Percentiles rank a stretch among this genome's conserved stretches.
Evolutionary conservation across 2,888 invertebrate species (phyloP).

Genomic region (Zonitis immaculata): DNA sequence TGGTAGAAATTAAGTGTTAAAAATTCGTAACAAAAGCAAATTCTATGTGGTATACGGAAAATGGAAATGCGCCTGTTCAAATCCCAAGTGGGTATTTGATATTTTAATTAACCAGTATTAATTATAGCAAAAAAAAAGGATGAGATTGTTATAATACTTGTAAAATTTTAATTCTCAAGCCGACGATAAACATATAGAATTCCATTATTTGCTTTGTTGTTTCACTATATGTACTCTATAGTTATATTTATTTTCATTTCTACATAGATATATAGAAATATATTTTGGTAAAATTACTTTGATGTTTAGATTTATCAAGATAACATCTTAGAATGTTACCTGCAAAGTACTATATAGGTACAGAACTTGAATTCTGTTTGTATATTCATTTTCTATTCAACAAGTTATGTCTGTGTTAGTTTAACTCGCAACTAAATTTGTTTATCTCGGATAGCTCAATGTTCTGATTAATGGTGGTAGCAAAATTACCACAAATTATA

Average conservation of each 20-base stretch:
- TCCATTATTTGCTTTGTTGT: too few species aligned
- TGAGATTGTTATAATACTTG: conserved; percentile 38
- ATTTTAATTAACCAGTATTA: conserved; percentile 47
- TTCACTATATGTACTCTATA: too few species aligned
- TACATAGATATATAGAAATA: too few species aligned
- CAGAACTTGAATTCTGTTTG: too few species aligned
- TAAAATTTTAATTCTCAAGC: too few species aligned
- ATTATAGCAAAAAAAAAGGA: conserved; percentile 38
- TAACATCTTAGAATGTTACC: too few species aligned
- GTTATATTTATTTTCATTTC: too few species aligned
- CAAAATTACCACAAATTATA: background rate
- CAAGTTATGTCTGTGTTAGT: conserved; percentile 11
- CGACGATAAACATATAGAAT: too few species aligned
- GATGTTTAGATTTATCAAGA: background rate
- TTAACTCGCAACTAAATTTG: conserved; percentile 10
- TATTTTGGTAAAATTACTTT: conserved; percentile 1
- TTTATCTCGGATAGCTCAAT: background rate
- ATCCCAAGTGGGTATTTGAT: conserved; percentile 45
- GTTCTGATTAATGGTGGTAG: background rate
- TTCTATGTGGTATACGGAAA: conserved; percentile 41
- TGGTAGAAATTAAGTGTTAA: conserved; percentile 43
- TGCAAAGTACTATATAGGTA: too few species aligned
- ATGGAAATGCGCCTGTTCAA: conserved; percentile 38
- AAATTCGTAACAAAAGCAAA: conserved; percentile 44
- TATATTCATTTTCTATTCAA: conserved; percentile 14